A percentile compares a stretch with the other conserved stretches of the same genome.
These are phyloP conservation scores for Cheilosia urbana DNA, from an alignment of 2,888 invertebrate genomes.

Conservation along the genomic window DNA sequence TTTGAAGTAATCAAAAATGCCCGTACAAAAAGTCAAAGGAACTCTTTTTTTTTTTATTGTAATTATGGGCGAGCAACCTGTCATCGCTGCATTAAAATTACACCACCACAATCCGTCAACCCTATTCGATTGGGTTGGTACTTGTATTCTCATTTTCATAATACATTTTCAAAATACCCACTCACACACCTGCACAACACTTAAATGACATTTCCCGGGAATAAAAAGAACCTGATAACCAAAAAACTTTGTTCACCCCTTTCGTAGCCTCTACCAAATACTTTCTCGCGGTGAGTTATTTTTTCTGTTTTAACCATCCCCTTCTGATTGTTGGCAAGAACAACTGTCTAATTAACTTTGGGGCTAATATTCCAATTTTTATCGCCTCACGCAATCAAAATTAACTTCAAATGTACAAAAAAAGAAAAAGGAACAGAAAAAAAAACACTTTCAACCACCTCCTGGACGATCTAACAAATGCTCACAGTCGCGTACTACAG, in stretches of 20 bases:
- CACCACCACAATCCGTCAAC: slow-evolving; percentile 29
- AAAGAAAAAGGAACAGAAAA: slow-evolving; percentile 36
- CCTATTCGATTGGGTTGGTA: slow-evolving; percentile 15
- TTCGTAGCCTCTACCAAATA: slow-evolving; percentile 31
- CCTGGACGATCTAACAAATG: slow-evolving; percentile 32
- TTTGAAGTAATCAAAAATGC: slow-evolving; percentile 48
- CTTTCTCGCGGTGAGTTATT: neutral
- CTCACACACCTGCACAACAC: slow-evolving; percentile 4
- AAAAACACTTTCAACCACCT: slow-evolving; percentile 40
- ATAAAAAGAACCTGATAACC: slow-evolving; percentile 48
- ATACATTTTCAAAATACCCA: slow-evolving; percentile 21
- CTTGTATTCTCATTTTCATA: slow-evolving; percentile 18
- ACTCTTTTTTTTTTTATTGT: slow-evolving; percentile 41
- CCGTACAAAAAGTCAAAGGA: slow-evolving; percentile 42
- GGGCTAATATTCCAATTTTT: slow-evolving; percentile 76
- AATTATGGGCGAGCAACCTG: slow-evolving; percentile 73
- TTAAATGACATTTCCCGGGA: slow-evolving; percentile 51
- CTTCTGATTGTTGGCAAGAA: slow-evolving; percentile 64
- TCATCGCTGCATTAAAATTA: slow-evolving; percentile 72
- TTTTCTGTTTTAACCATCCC: slow-evolving; percentile 44
- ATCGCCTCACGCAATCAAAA: slow-evolving; percentile 83
- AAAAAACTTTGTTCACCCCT: slow-evolving; percentile 62
- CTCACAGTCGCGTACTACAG: slow-evolving; percentile 16
- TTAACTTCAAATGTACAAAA: slow-evolving; percentile 82
- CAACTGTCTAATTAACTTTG: slow-evolving; percentile 76